Base-by-base conservation (phyloP, 2,113 vertebrate species). In the Syngnathus floridae region DNA sequence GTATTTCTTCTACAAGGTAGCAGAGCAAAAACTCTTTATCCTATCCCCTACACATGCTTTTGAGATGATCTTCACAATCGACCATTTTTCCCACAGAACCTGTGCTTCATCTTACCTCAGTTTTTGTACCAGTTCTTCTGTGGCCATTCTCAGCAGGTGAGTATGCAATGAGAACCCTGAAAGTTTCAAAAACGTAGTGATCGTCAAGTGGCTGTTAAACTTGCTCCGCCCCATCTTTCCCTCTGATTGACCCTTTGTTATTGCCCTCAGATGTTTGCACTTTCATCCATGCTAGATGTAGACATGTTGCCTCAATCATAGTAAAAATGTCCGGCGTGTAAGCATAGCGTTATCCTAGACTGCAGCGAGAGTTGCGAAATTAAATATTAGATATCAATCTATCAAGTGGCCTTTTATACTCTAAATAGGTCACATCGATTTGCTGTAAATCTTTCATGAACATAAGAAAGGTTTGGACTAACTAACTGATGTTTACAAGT, bases 111-210 rank as follows among this genome's bases (percentile, higher is more conserved):
- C 87, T 93, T 98, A 85, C 97, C 97, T 22, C 97, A 99, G 76
- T 98, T 99, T 95, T 94, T 99, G 85, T 99, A 95, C 92, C 97
- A 99, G 90, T 98, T 99, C 87, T 99, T 97, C 91, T 99, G 97
- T 79, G 97, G 96, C 79, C 98, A 94, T 88, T 99, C 97, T 63
- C 97, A 99, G 86, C 97, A 99, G 93, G 97, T 99, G 90, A 87
- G 90, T 92, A 71, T 69, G 38, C 63, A 40, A 64, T 7, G 26
- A 62, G 17, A 65, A 65, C 46, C 17, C 41, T 55, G 60, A 37
- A 74, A 58, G 70, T 83, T 84, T 71, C 3, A 74, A 51, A 51
- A 61, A 71, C 69, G 41, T 66, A 69, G 51, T 70, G 55, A 82
- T 74, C 60, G 69, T 67, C 58, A 19, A 7, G 37, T 35, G 46